These are phyloP conservation scores for Leucoraja erinaceus DNA, from an alignment of 2,113 vertebrate species.

Conservation along the genomic window DNA sequence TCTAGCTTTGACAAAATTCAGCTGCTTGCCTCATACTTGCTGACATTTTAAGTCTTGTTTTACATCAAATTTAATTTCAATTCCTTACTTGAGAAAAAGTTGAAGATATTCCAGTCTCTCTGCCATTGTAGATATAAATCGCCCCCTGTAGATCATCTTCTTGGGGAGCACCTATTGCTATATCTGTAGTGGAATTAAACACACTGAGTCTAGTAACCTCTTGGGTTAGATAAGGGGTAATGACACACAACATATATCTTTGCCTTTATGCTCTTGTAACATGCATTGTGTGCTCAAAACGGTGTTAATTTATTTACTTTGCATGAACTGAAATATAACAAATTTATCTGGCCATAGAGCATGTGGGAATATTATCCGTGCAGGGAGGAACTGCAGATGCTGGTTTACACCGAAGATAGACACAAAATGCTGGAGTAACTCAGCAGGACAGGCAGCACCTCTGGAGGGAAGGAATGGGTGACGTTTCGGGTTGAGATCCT, in stretches of 20 bases:
- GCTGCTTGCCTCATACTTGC: background rate
- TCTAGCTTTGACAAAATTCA: background rate
- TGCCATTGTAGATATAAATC: conserved; percentile 81
- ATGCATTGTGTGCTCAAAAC: background rate
- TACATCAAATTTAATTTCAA: background rate
- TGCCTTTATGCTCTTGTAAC: background rate
- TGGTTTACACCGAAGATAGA: too few species aligned
- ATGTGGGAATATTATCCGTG: background rate
- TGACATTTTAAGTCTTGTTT: background rate
- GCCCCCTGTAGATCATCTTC: conserved; percentile 68
- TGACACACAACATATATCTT: background rate
- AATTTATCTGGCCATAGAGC: background rate
- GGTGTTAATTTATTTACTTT: background rate
- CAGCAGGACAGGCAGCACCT: too few species aligned
- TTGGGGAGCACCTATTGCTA: conserved; percentile 77
- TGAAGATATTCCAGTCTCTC: conserved; percentile 60
- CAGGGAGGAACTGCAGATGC: too few species aligned
- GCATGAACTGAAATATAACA: background rate
- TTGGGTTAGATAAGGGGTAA: background rate
- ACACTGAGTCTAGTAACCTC: background rate
- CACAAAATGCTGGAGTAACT: too few species aligned
- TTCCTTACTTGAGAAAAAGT: conserved; percentile 67
- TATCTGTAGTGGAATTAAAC: conserved; percentile 56
- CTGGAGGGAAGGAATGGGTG: too few species aligned
- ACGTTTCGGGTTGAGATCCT: too few species aligned